These are phyloP conservation scores for Alosa sapidissima DNA, from an alignment of 2,797 vertebrate genomes.

Conservation along the genomic window DNA sequence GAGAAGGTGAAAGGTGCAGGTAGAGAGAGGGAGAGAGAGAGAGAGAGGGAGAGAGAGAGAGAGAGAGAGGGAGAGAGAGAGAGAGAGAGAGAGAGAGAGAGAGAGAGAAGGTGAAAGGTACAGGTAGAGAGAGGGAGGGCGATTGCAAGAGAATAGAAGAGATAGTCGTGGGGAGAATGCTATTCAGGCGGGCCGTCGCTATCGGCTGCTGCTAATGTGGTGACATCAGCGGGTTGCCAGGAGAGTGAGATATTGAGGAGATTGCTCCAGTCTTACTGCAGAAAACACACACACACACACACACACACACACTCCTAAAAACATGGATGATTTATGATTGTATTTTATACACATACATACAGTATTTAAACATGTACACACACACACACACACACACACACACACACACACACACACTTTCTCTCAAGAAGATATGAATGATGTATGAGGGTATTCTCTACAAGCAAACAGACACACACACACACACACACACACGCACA, in stretches of 20 bases:
- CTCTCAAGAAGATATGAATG: too few relatives aligned
- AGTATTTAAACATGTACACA: background rate
- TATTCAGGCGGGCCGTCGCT: constrained; percentile 44
- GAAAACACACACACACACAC: constrained; percentile 15
- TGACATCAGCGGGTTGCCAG: constrained; percentile 55
- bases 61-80: background rate
- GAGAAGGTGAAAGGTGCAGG: too few relatives aligned
- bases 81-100: constrained; percentile 39
- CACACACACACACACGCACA: background rate
- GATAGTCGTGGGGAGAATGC: constrained; percentile 25
- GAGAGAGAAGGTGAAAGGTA: constrained; percentile 27
- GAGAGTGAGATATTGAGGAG: constrained; percentile 50
- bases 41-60: background rate
- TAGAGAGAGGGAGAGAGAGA: background rate
- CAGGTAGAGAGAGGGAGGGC: constrained; percentile 24
- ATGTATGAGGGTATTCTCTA: too few relatives aligned
- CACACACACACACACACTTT: background rate
- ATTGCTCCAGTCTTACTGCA: constrained; percentile 40
- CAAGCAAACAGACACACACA: background rate
- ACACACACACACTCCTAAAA: constrained; percentile 22
- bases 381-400: background rate
- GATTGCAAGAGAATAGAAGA: too few relatives aligned
- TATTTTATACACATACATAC: background rate
- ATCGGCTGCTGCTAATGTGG: constrained; percentile 59
- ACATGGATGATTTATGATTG: too few relatives aligned